A percentile compares a stretch with the other conserved stretches of the same genome.
Conservation (phyloP, 1,140 invertebrate genomes). For the Drosophila orena region DNA sequence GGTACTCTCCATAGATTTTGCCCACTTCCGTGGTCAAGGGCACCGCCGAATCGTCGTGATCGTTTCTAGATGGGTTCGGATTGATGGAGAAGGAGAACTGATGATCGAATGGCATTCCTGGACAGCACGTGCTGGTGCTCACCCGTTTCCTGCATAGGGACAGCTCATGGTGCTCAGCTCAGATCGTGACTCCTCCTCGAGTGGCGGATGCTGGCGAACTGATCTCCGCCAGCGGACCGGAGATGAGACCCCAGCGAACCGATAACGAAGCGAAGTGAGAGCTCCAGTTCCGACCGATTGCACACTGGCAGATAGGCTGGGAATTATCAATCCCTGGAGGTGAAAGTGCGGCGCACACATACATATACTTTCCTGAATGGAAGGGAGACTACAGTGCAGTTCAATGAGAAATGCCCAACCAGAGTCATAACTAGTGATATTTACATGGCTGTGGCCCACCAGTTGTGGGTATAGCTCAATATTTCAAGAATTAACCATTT, state of each 20-base stretch:
- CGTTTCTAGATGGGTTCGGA: conserved; percentile 37
- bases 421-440: no score
- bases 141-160: conserved; percentile 73
- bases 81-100: no score
- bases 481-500: no score
- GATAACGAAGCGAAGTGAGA: conserved; percentile 18
- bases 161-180: conserved; percentile 61
- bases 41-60: conserved; percentile 72
- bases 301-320: conserved; percentile 13
- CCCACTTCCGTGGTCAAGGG: conserved; percentile 88
- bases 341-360: conserved; percentile 24
- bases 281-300: conserved; percentile 34
- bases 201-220: conserved; percentile 48
- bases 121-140: conserved; percentile 9
- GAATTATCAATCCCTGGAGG: conserved; percentile 26
- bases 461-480: no score
- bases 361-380: not conserved
- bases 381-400: not conserved
- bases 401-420: not conserved
- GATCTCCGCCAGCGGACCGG: conserved; percentile 14
- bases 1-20: conserved; percentile 94
- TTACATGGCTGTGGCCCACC: no score
- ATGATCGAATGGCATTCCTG: not conserved
- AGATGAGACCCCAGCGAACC: conserved; percentile 18
- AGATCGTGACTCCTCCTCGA: conserved; percentile 34